Conservation (phyloP, 23 tunicate species). For the Diplosoma virens region DNA sequence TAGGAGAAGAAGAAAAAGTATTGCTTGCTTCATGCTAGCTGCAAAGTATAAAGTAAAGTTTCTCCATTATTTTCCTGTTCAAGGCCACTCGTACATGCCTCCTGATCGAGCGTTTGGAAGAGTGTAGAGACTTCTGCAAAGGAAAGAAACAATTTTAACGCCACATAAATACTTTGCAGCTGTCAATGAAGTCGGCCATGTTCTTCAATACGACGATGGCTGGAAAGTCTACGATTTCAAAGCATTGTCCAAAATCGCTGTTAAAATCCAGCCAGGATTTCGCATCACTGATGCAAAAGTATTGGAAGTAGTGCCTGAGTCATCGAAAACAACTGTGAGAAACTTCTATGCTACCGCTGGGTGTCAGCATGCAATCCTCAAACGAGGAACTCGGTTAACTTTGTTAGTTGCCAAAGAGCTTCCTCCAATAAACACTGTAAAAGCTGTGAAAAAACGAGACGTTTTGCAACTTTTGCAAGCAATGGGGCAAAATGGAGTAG, state of each 20-base stretch:
- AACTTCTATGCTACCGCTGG: neutral
- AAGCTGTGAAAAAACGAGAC: slow-evolving; percentile 13
- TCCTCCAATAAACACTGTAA: neutral
- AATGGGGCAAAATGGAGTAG: neutral
- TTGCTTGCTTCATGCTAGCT: no score
- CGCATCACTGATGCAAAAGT: slow-evolving; percentile 7
- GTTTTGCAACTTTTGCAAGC: slow-evolving; percentile 9
- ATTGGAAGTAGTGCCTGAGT: neutral
- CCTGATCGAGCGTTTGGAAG: slow-evolving; percentile 25
- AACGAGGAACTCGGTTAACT: neutral
- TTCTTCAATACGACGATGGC: neutral
- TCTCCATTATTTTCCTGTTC: neutral
- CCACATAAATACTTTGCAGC: neutral
- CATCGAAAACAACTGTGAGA: slow-evolving; percentile 5
- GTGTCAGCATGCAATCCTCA: slow-evolving; percentile 7
- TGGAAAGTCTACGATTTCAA: slow-evolving; percentile 17
- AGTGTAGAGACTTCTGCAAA: neutral
- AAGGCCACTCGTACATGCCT: slow-evolving; percentile 12
- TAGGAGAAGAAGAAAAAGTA: no score
- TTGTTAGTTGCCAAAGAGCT: slow-evolving; percentile 4
- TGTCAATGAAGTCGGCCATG: slow-evolving; percentile 12
- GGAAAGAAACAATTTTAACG: slow-evolving; percentile 5
- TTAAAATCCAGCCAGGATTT: slow-evolving; percentile 4
- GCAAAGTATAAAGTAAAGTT: neutral
- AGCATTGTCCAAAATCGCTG: neutral